Conservation (phyloP, 2,113 vertebrate genomes). For the Charina bottae region DNA sequence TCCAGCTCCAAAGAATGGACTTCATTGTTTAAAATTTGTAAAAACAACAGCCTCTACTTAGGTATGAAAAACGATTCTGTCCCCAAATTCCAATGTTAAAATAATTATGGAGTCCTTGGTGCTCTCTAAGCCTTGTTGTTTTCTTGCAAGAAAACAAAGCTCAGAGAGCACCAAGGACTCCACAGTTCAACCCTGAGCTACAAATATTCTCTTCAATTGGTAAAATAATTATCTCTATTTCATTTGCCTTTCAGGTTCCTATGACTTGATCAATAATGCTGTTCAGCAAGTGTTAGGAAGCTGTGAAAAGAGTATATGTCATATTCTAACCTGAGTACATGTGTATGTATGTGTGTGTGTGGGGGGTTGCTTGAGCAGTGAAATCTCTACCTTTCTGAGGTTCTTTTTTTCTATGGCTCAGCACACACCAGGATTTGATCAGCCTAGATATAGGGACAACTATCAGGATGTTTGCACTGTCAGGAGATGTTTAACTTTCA, state of each 20-base stretch:
- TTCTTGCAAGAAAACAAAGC: too few relatives aligned
- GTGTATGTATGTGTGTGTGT: background rate
- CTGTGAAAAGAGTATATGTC: background rate
- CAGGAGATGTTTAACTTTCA: background rate
- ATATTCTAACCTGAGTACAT: background rate
- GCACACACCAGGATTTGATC: background rate
- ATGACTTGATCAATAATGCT: background rate
- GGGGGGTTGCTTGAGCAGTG: background rate
- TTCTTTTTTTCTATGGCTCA: background rate
- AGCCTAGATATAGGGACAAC: background rate
- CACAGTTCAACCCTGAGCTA: too few relatives aligned
- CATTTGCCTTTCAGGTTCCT: background rate
- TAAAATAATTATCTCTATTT: background rate
- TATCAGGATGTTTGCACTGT: background rate
- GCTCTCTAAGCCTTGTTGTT: too few relatives aligned
- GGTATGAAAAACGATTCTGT: background rate
- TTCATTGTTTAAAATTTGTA: background rate
- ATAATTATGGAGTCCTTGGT: too few relatives aligned
- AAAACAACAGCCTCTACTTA: background rate
- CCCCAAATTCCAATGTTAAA: background rate
- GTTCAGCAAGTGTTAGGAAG: background rate
- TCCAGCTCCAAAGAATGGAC: background rate
- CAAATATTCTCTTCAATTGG: too few relatives aligned
- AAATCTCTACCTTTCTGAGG: background rate
- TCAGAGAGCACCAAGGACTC: too few relatives aligned